Evolutionary conservation across 2,113 vertebrate species (phyloP).

Genomic region (Cynocephalus volans): DNA sequence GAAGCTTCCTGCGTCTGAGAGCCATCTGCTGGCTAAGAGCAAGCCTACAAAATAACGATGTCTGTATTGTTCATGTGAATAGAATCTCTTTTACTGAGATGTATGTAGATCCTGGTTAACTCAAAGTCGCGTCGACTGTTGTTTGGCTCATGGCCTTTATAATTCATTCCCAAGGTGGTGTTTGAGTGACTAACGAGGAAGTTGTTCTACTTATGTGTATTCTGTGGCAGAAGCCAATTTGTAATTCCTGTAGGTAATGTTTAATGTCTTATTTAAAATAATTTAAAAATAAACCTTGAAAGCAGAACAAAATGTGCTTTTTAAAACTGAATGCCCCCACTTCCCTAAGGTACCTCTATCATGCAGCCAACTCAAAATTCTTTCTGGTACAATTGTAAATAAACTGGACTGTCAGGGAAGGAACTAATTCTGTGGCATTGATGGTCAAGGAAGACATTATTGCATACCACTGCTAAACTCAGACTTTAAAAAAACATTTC

Average conservation of each 20-base stretch:
- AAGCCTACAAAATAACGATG: neutral
- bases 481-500: neutral
- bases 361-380: neutral
- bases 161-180: neutral
- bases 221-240: neutral
- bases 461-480: neutral
- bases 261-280: neutral
- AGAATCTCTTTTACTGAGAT: neutral
- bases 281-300: neutral
- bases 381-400: neutral
- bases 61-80: neutral
- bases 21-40: constrained; percentile 67
- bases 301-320: neutral
- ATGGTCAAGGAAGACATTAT: neutral
- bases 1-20: constrained; percentile 33
- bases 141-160: neutral
- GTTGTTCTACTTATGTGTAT: neutral
- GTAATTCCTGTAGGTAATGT: constrained; percentile 15
- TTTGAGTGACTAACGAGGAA: constrained; percentile 1
- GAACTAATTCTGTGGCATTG: neutral
- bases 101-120: neutral
- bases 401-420: neutral
- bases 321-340: neutral
- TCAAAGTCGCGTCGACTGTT: neutral
- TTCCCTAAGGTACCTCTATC: neutral